Evolutionary conservation across 2,888 invertebrate species (phyloP).

Genomic region (Hydriomena furcata): DNA sequence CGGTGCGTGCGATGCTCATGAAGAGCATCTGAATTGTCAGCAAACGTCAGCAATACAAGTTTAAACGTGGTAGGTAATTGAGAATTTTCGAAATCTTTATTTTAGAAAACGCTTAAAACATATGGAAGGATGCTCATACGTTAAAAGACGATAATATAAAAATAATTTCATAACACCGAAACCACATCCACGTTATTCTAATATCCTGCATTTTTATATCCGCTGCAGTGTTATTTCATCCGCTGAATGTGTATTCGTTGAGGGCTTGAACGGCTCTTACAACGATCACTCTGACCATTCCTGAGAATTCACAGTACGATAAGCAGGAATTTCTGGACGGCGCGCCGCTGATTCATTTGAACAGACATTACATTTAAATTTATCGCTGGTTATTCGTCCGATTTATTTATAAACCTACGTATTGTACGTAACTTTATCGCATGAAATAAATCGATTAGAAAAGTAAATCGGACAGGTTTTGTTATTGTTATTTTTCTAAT

Average conservation of each 20-base stretch:
- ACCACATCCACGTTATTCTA: too few species aligned
- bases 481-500: too few species aligned
- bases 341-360: conserved; percentile 28
- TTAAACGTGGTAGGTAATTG: too few species aligned
- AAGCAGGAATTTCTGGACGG: conserved; percentile 22
- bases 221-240: conserved; percentile 4
- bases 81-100: too few species aligned
- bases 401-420: conserved; percentile 18
- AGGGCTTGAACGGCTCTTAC: conserved; percentile 4
- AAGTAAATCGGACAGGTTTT: background rate
- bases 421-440: conserved; percentile 16
- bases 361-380: conserved; percentile 23
- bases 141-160: too few species aligned
- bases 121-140: too few species aligned
- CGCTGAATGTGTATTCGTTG: conserved; percentile 4
- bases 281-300: conserved; percentile 8
- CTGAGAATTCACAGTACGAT: conserved; percentile 24
- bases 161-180: too few species aligned
- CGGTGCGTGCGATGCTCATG: too few species aligned
- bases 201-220: background rate
- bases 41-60: too few species aligned
- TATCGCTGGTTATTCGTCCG: conserved; percentile 9
- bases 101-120: too few species aligned
- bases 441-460: conserved; percentile 4
- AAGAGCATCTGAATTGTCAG: too few species aligned